Base-by-base conservation (phyloP, 2,113 vertebrate species). In the Carassius gibelio region DNA sequence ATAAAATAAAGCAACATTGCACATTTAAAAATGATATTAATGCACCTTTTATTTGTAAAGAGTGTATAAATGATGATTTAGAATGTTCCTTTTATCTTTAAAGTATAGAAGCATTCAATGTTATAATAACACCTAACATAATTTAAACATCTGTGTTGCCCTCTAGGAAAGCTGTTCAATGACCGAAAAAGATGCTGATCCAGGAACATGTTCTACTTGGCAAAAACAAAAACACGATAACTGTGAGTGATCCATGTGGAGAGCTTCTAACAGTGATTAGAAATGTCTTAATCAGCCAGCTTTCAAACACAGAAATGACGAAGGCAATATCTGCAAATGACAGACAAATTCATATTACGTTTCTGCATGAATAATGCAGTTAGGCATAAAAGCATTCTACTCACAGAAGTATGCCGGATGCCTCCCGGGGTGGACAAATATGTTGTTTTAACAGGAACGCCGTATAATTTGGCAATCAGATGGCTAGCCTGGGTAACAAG, bases 381-480 rank as follows among this genome's bases (percentile, higher is more conserved):
- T 86, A 79, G 69, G 57, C n/a, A 34, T 45, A 15, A 69, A 83
- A 57, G 26, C 26, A 74, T 30, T 69, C 62, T 69, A 76, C 45
- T 72, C n/a, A 45, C 21, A n/a, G 30, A 75, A 55, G 45, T 21
- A 23, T 50, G 45, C 30, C 45, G 26, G 55, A 0, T 59, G 0
- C 84, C 83, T 69, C 66, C 45, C 21, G 45, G 81, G 71, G 83
- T 19, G 77, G 76, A 79, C 62, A 82, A 57, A 87, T 52, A 68
- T 13, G 75, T 66, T 72, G 84, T 88, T 64, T 90, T 90, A 83
- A 82, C 89, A 84, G 75, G 77, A 78, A 78, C 14, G 42, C 50
- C 75, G 86, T 85, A 91, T 89, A 84, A 87, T 8, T 57, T 74
- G 81, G 61, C 88, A 90, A 91, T 86, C 76, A 90, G 88, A 87